Evolutionary conservation across 2,888 invertebrate genomes (phyloP).

Genomic region (Tachina lurida): DNA sequence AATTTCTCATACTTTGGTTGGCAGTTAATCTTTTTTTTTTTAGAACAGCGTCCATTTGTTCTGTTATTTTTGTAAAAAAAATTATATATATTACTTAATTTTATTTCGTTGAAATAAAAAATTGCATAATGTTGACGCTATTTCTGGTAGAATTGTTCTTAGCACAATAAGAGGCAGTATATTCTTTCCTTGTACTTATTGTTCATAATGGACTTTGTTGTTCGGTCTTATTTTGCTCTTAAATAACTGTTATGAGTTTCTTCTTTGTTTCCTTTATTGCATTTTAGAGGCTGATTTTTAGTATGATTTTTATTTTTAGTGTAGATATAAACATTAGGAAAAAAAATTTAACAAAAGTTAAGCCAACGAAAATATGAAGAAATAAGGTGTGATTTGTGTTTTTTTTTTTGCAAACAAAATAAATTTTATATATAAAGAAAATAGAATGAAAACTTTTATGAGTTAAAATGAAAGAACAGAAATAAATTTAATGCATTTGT

Average conservation of each 20-base stretch:
- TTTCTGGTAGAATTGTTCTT: slow-evolving; percentile 25
- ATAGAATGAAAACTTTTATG: not conserved
- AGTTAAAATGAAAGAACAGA: slow-evolving; percentile 14
- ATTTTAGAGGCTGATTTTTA: slow-evolving; percentile 25
- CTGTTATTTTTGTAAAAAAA: slow-evolving; percentile 33
- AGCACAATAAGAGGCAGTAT: slow-evolving; percentile 7
- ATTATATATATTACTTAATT: slow-evolving; percentile 53
- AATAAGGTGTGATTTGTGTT: slow-evolving; percentile 26
- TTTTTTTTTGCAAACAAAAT: slow-evolving; percentile 18
- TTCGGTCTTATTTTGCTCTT: slow-evolving; percentile 15
- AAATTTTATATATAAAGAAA: not conserved
- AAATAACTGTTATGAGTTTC: slow-evolving; percentile 22
- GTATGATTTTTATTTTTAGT: slow-evolving; percentile 19
- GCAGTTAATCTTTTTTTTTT: slow-evolving; percentile 22
- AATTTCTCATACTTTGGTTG: slow-evolving; percentile 10
- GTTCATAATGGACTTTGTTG: slow-evolving; percentile 34
- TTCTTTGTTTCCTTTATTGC: not conserved
- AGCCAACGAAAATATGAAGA: not conserved
- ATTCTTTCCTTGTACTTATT: not conserved
- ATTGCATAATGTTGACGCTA: slow-evolving; percentile 50
- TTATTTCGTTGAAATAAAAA: slow-evolving; percentile 57
- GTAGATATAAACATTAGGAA: slow-evolving; percentile 24
- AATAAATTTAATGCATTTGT: slow-evolving; percentile 31
- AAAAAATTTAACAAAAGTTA: not conserved
- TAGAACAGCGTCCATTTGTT: not conserved